Conservation (phyloP, 2,113 vertebrate genomes). For the Hippocampus zosterae region DNA sequence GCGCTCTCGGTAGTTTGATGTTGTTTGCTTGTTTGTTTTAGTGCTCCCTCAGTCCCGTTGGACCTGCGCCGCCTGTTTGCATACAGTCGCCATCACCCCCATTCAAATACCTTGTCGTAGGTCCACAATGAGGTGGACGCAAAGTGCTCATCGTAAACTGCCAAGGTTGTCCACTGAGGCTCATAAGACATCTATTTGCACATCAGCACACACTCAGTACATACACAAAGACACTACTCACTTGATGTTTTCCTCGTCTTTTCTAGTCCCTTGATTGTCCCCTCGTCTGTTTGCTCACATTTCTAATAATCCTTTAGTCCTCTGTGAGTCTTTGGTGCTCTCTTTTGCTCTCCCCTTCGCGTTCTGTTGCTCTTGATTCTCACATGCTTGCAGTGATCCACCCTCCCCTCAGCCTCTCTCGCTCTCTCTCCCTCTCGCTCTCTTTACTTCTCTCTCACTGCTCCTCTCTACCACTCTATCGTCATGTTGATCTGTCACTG, state of each 20-base stretch:
- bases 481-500: not conserved
- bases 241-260: conserved; percentile 46
- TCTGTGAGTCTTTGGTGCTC: conserved; percentile 39
- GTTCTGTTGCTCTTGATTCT: conserved; percentile 61
- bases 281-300: not conserved
- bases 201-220: not conserved
- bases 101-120: not conserved
- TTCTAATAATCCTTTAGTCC: conserved; percentile 54
- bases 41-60: not conserved
- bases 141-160: not conserved
- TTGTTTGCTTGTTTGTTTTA: not conserved
- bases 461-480: not conserved
- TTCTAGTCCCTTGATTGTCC: not conserved
- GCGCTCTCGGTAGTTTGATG: not conserved
- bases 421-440: conserved; percentile 17
- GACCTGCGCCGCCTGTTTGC: not conserved
- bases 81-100: not conserved
- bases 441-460: not conserved
- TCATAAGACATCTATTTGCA: not conserved
- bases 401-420: conserved; percentile 27
- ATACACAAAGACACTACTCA: conserved; percentile 9
- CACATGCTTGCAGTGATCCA: conserved; percentile 49
- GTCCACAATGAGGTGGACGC: not conserved
- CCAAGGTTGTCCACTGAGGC: not conserved
- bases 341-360: conserved; percentile 50